Conservation (phyloP, 2,113 vertebrate genomes). For the Tiliqua scincoides region DNA sequence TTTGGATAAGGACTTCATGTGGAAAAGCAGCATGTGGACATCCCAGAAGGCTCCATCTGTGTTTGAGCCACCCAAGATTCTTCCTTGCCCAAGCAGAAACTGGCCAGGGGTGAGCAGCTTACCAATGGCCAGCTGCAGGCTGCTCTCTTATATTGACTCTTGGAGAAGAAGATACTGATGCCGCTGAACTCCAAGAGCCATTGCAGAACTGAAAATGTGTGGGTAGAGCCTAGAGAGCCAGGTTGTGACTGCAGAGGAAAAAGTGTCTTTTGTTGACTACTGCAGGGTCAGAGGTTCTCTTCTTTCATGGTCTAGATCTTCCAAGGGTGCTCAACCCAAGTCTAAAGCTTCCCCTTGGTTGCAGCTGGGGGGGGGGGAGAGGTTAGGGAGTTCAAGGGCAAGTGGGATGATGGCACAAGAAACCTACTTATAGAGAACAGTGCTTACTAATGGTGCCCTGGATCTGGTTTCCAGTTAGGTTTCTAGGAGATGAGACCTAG, state of each 20-base stretch:
- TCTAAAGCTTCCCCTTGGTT: background rate
- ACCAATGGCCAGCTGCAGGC: background rate
- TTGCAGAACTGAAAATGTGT: background rate
- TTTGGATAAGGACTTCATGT: background rate
- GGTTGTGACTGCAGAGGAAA: background rate
- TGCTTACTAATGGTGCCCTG: background rate
- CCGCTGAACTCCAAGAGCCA: background rate
- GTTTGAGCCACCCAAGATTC: background rate
- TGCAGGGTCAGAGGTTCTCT: background rate
- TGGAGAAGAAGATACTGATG: no score
- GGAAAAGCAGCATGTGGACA: background rate
- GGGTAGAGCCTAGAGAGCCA: background rate
- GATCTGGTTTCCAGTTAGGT: constrained; percentile 12
- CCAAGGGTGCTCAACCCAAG: no score
- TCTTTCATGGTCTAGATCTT: background rate
- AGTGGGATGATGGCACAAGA: no score
- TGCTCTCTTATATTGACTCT: background rate
- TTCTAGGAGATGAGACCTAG: background rate
- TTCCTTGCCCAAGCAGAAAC: no score
- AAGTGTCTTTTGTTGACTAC: background rate
- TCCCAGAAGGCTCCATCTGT: background rate
- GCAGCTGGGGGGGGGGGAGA: background rate
- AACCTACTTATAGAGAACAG: background rate
- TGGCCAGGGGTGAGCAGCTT: background rate
- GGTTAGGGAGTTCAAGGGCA: background rate